Evolutionary conservation across 2,113 vertebrate genomes (phyloP).

Genomic region (Dolichotis patagonum): DNA sequence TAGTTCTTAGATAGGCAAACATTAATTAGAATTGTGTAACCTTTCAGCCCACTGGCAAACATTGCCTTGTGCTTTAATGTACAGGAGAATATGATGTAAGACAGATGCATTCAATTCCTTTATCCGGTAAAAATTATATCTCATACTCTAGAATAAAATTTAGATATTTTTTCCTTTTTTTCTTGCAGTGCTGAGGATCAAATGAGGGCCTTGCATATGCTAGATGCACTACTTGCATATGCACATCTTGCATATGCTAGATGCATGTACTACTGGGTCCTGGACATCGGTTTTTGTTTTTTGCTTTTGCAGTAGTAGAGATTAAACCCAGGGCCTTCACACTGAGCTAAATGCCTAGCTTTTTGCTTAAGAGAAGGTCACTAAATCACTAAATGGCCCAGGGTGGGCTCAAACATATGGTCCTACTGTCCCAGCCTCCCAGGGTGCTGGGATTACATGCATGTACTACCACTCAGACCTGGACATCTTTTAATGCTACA

Average conservation of each 20-base stretch:
- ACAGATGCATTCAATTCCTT: constrained; percentile 3
- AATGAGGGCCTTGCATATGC: neutral
- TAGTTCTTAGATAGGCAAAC: constrained; percentile 44
- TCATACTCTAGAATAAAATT: neutral
- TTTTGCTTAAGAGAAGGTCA: neutral
- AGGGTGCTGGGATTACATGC: neutral
- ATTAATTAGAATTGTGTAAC: constrained; percentile 4
- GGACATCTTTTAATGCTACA: neutral
- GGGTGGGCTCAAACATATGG: neutral
- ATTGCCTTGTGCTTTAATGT: neutral
- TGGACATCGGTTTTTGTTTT: neutral
- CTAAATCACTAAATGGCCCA: neutral
- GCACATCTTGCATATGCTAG: neutral
- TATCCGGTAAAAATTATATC: neutral
- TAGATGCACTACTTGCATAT: too few relatives aligned
- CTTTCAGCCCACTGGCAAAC: neutral
- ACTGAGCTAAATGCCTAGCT: neutral
- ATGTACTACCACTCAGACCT: neutral
- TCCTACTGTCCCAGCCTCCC: neutral
- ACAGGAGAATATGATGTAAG: neutral
- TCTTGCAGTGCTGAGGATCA: neutral
- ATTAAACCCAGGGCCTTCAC: neutral
- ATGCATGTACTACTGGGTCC: neutral
- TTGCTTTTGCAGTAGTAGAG: neutral
- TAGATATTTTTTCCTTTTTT: neutral